Base-by-base conservation (phyloP, 2,888 invertebrate genomes). In the Labia minor region DNA sequence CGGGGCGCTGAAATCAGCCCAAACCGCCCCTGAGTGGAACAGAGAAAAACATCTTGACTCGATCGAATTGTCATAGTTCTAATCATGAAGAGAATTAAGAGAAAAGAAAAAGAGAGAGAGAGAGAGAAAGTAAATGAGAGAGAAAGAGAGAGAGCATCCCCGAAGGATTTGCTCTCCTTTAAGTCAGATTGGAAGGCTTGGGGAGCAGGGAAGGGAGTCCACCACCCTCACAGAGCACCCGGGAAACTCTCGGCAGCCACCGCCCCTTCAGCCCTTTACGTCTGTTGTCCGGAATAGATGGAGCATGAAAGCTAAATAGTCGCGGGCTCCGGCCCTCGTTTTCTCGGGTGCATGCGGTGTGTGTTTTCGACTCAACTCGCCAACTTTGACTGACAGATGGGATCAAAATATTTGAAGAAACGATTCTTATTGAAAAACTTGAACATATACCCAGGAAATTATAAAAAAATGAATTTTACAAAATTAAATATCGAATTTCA, bases 281-380 rank as follows among this genome's bases (percentile, higher is more conserved):
- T 49, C 49, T 49, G 6, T 49, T 49, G 49, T 49, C 49, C 49
- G 4, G 49, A 49, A 49, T 49, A 49, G 49, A 49, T 49, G 49
- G 49, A 49, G 49, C 49, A 49, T 49, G 49, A 49, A 49, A 49
- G 49, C 49, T 49, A 49, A 49, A 49, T 49, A 49, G 49, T 49
- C 49, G 49, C 49, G 26, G 26, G 26, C 26, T 3, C 3, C 26
- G 26, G 26, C 4, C 26, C 8, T 26, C 3, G 26, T 26, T 26
- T 26, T 26, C 26, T 26, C 26, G 26, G 26, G 26, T 26, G 26
- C 26, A 26, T 26, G 26, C 26, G 26, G 8, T 26, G 26, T 26
- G 26, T 26, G 26, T 26, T 26, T 26, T 26, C 8, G 26, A 26
- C 26, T 26, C 26, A 26, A 26, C 26, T 26, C 26, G 8, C 3